phyloP scores from a whole-genome alignment of 2,797 vertebrate genomes.

The Tadarida brasiliensis region DNA sequence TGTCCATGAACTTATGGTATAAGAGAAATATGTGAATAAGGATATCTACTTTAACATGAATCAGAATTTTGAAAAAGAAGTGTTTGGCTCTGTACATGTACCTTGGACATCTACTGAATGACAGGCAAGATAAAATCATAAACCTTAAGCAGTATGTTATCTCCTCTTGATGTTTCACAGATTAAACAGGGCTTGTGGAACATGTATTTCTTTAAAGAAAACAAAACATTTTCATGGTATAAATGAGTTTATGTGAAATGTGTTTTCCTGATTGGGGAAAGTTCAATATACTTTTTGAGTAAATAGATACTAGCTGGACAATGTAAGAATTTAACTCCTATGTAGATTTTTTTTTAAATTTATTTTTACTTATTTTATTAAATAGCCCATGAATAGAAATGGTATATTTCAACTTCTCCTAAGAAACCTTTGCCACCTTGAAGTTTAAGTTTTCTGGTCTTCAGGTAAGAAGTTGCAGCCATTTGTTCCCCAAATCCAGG shows the following conservation, averaged over 20 bases:
- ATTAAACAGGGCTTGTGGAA: background rate
- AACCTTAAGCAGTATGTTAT: background rate
- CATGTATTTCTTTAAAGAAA: background rate
- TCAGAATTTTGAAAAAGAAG: conserved; percentile 12
- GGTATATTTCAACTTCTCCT: background rate
- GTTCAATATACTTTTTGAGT: background rate
- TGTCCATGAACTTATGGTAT: background rate
- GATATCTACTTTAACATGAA: background rate
- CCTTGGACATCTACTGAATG: background rate
- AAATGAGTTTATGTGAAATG: background rate
- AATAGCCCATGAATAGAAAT: background rate
- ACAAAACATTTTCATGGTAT: background rate
- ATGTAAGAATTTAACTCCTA: background rate
- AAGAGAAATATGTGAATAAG: background rate
- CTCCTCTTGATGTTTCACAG: background rate
- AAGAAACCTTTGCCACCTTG: background rate
- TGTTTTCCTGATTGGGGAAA: background rate
- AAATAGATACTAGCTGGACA: background rate
- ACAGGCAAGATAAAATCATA: background rate
- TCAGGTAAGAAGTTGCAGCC: background rate
- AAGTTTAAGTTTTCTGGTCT: background rate
- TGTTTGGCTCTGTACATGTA: background rate
- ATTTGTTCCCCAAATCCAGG: background rate
- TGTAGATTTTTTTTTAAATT: background rate
- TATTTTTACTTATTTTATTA: background rate